Evolutionary conservation across 2,797 vertebrate genomes (phyloP).

Genomic region (Acrossocheilus fasciatus): DNA sequence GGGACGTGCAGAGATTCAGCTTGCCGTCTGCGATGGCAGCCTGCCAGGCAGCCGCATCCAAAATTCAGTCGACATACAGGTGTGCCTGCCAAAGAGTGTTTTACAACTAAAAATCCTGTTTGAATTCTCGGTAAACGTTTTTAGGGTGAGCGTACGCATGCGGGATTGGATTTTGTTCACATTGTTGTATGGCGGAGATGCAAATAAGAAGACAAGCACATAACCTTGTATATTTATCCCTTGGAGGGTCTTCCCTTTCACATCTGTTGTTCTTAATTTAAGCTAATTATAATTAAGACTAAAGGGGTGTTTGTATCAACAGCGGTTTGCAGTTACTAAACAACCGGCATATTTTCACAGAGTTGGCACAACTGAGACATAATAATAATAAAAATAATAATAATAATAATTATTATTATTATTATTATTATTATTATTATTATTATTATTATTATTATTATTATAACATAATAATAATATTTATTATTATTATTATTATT

Average conservation of each 20-base stretch:
- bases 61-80: conserved; percentile 36
- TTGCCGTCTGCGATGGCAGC: conserved; percentile 33
- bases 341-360: background rate
- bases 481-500: too few relatives aligned
- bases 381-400: background rate
- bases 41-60: conserved; percentile 39
- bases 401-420: too few relatives aligned
- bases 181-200: background rate
- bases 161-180: background rate
- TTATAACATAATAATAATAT: background rate
- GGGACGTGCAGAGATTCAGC: conserved; percentile 31
- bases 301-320: background rate
- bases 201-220: background rate
- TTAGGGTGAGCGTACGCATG: background rate
- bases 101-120: conserved; percentile 38
- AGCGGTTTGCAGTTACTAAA: background rate
- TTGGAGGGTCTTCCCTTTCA: background rate
- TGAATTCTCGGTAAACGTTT: conserved; percentile 9
- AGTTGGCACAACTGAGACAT: background rate
- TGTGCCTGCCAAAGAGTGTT: conserved; percentile 38
- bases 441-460: too few relatives aligned
- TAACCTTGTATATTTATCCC: conserved; percentile 9
- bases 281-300: conserved; percentile 7
- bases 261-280: conserved; percentile 1
- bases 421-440: too few relatives aligned